Evolutionary conservation across 2,797 vertebrate genomes (phyloP).

Genomic region (Centropyge bicolor): DNA sequence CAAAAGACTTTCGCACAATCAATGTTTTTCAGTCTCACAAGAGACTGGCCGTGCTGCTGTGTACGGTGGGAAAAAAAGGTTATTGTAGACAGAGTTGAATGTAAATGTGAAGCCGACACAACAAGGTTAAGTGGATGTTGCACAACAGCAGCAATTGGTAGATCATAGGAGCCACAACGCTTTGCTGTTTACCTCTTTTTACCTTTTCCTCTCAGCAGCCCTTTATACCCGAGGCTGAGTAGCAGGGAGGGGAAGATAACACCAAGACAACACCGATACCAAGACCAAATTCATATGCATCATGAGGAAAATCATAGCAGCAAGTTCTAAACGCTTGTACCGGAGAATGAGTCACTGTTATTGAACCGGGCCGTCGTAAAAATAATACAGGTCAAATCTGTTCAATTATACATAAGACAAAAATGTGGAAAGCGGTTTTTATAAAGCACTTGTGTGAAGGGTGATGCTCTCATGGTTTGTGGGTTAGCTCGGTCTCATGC

Average conservation of each 20-base stretch:
- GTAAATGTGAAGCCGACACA: conserved; percentile 18
- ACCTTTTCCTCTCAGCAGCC: background rate
- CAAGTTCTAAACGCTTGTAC: background rate
- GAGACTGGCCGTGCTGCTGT: background rate
- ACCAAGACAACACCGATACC: background rate
- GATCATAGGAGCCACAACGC: conserved; percentile 10
- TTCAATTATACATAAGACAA: background rate
- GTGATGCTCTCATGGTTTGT: conserved; percentile 64
- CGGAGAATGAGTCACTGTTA: conserved; percentile 6
- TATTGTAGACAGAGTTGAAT: conserved; percentile 3
- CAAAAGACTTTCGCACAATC: conserved; percentile 9
- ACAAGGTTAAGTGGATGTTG: conserved; percentile 33
- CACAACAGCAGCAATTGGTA: conserved; percentile 17
- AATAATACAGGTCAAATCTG: background rate
- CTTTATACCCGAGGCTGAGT: background rate
- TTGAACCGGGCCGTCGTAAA: background rate
- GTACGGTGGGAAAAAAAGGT: background rate
- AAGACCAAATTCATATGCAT: background rate
- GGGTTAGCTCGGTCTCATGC: conserved; percentile 74
- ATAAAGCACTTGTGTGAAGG: conserved; percentile 41
- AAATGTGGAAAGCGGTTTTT: conserved; percentile 25
- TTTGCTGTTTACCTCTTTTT: conserved; percentile 24
- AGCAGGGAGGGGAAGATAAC: background rate
- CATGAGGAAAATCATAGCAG: background rate
- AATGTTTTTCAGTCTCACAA: conserved; percentile 16